These are phyloP conservation scores for Stegana nigrithorax DNA, from an alignment of 2,888 invertebrate genomes.

Conservation along the genomic window DNA sequence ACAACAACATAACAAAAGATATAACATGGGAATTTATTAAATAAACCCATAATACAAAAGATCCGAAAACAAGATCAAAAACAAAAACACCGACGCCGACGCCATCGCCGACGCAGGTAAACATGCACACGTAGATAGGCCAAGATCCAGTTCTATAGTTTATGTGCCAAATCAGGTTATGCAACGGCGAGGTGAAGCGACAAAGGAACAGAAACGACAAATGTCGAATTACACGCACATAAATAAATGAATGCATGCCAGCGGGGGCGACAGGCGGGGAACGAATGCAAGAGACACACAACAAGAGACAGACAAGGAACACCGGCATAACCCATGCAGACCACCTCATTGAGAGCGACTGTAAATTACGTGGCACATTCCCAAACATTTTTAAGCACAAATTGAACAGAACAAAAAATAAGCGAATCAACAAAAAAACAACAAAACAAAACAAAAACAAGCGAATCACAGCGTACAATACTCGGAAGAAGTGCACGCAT, in stretches of 20 bases:
- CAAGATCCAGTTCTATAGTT: too few relatives aligned
- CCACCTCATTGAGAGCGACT: constrained; percentile 36
- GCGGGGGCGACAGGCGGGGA: too few relatives aligned
- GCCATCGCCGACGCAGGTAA: constrained; percentile 1
- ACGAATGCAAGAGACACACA: too few relatives aligned
- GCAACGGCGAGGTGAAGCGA: neutral
- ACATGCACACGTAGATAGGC: too few relatives aligned
- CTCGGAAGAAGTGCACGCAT: too few relatives aligned
- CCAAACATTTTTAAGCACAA: neutral
- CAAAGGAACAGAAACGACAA: constrained; percentile 35
- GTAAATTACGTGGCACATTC: constrained; percentile 53
- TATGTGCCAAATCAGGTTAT: too few relatives aligned
- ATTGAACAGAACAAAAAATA: constrained; percentile 11
- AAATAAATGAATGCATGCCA: constrained; percentile 46
- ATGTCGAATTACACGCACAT: constrained; percentile 49
- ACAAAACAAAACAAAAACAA: neutral
- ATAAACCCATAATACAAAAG: constrained; percentile 28
- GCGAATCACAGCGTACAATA: too few relatives aligned
- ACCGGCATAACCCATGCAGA: constrained; percentile 13
- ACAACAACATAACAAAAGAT: constrained; percentile 16
- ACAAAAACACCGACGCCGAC: constrained; percentile 33
- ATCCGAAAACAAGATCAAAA: constrained; percentile 19
- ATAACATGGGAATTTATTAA: constrained; percentile 41
- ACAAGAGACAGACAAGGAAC: neutral
- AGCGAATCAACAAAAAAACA: constrained; percentile 18